phyloP scores from a whole-genome alignment of 2,888 invertebrate species.

The Ophion ellenae region DNA sequence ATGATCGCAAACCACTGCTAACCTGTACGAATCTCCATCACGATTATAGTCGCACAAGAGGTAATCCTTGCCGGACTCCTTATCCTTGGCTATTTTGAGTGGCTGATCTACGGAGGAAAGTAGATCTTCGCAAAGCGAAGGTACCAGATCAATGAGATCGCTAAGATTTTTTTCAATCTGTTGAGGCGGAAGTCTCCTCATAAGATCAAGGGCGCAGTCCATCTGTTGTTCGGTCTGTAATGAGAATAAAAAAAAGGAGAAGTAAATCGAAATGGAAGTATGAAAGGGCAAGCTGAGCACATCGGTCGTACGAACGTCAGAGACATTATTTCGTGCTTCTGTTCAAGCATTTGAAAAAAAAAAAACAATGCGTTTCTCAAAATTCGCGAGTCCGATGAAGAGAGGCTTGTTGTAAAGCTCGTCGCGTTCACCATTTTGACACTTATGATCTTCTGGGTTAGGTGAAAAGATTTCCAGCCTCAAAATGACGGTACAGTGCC shows the following conservation, averaged over 20 bases:
- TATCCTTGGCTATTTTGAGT: slow-evolving; percentile 97
- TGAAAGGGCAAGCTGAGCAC: background rate
- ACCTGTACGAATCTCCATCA: slow-evolving; percentile 99
- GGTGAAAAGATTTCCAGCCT: slow-evolving; percentile 64
- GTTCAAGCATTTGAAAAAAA: background rate
- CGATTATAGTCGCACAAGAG: slow-evolving; percentile 99
- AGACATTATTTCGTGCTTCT: background rate
- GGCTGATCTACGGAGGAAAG: slow-evolving; percentile 99
- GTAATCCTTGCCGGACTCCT: slow-evolving; percentile 97
- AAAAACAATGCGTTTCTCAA: background rate
- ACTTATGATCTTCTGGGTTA: slow-evolving; percentile 76
- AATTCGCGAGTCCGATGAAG: slow-evolving; percentile 45
- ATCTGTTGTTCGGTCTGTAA: slow-evolving; percentile 97
- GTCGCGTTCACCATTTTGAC: slow-evolving; percentile 77
- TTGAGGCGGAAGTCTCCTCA: slow-evolving; percentile 99
- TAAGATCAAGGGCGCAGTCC: slow-evolving; percentile 99
- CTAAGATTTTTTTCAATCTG: slow-evolving; percentile 99
- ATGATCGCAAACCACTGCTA: background rate
- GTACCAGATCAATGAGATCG: slow-evolving; percentile 98
- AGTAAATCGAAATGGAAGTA: background rate
- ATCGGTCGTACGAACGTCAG: slow-evolving; percentile 2
- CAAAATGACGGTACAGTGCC: slow-evolving; percentile 46
- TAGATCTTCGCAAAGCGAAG: slow-evolving; percentile 97
- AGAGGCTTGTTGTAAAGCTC: slow-evolving; percentile 41
- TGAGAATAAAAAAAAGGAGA: background rate